These are phyloP conservation scores for Luidia sarsii DNA, from an alignment of 53 echinoderm and acorn worm species.

Conservation along the genomic window DNA sequence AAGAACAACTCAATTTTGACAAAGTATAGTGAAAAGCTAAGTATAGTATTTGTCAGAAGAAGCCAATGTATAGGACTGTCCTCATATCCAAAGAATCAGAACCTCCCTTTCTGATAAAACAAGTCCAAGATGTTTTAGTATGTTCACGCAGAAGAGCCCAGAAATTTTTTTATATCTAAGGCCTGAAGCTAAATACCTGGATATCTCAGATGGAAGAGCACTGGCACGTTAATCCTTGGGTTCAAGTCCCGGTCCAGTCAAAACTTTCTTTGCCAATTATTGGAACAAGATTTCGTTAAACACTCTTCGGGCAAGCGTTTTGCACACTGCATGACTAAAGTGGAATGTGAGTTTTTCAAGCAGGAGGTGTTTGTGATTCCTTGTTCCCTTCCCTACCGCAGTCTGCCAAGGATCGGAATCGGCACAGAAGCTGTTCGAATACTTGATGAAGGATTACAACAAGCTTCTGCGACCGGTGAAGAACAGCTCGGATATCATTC, in stretches of 20 bases:
- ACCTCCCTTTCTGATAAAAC: too few species aligned
- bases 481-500: constrained; percentile 65
- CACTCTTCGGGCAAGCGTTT: background rate
- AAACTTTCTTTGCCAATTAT: too few species aligned
- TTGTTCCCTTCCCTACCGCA: too few species aligned
- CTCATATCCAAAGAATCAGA: too few species aligned
- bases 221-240: too few species aligned
- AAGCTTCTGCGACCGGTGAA: constrained; percentile 76
- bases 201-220: background rate
- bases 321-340: background rate
- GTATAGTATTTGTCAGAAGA: too few species aligned
- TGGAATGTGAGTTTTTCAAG: background rate
- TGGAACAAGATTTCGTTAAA: background rate
- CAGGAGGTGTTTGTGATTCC: background rate
- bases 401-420: constrained; percentile 63
- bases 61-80: too few species aligned
- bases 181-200: background rate
- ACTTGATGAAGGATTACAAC: constrained; percentile 78
- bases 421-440: constrained; percentile 64
- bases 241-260: too few species aligned
- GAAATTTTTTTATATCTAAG: background rate
- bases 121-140: too few species aligned
- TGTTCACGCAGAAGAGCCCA: too few species aligned
- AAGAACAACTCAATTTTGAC: too few species aligned
- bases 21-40: too few species aligned